A percentile compares a stretch with the other conserved stretches of the same genome.
These are phyloP conservation scores for Cynocephalus volans DNA, from an alignment of 2,113 vertebrate species.

Conservation along the genomic window DNA sequence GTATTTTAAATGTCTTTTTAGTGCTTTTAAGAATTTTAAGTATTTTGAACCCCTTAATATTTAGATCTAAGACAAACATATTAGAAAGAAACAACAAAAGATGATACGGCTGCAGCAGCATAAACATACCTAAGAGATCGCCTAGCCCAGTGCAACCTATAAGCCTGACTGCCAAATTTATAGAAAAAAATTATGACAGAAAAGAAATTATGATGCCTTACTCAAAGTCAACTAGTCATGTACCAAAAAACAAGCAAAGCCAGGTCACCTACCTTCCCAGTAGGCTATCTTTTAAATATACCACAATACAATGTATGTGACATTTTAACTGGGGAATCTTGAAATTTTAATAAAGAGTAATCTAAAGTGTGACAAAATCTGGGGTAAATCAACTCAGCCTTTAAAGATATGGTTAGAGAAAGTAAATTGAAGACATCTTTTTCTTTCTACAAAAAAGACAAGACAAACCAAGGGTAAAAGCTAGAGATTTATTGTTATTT, in stretches of 20 bases:
- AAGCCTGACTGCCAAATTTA: background rate
- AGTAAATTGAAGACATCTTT: constrained; percentile 58
- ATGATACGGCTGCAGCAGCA: background rate
- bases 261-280: background rate
- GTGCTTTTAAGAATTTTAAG: constrained; percentile 50
- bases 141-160: background rate
- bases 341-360: constrained; percentile 36
- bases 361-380: constrained; percentile 22
- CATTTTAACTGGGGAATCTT: constrained; percentile 22
- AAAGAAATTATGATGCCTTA: background rate
- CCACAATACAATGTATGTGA: background rate
- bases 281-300: constrained; percentile 28
- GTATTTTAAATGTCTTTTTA: constrained; percentile 45
- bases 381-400: constrained; percentile 48
- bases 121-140: background rate
- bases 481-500: constrained; percentile 87
- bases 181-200: too few relatives aligned
- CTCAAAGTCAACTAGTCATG: background rate
- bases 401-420: constrained; percentile 40
- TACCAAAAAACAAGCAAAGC: background rate
- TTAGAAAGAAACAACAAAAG: constrained; percentile 20
- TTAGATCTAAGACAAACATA: constrained; percentile 49
- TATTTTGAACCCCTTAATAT: constrained; percentile 15
- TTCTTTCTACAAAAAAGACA: constrained; percentile 83
- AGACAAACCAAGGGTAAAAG: constrained; percentile 85